Evolutionary conservation across 2,888 invertebrate species (phyloP).

Genomic region (Ceriagrion tenellum): DNA sequence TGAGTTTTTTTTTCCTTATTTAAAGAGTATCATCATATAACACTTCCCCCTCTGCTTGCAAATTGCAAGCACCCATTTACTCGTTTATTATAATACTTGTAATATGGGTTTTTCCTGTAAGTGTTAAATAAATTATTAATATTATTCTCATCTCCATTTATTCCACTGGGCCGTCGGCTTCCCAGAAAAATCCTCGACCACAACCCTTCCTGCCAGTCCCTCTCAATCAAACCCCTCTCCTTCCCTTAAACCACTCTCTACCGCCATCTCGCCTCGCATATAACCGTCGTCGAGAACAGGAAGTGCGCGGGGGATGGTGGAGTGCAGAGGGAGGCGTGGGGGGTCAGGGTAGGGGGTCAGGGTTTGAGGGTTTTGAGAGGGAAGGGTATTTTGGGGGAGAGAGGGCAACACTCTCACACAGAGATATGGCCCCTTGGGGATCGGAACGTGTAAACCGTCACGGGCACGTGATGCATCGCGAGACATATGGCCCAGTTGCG

Average conservation of each 20-base stretch:
- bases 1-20: no score
- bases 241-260: no score
- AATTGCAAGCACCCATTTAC: no score
- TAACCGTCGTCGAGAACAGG: no score
- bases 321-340: not conserved
- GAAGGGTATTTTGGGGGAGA: not conserved
- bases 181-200: not conserved
- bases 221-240: not conserved
- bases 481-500: constrained; percentile 67
- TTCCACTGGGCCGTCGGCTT: not conserved
- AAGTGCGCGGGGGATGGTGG: not conserved
- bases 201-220: not conserved
- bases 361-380: not conserved
- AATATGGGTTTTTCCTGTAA: no score
- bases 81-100: no score
- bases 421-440: constrained; percentile 43
- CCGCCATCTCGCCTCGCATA: not conserved
- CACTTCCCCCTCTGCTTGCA: no score
- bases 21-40: no score
- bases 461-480: constrained; percentile 62
- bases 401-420: not conserved
- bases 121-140: no score
- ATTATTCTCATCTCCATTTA: no score
- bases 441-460: constrained; percentile 61
- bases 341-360: no score